Base-by-base conservation (phyloP, 2,797 vertebrate genomes). In the Knipowitschia caucasica region DNA sequence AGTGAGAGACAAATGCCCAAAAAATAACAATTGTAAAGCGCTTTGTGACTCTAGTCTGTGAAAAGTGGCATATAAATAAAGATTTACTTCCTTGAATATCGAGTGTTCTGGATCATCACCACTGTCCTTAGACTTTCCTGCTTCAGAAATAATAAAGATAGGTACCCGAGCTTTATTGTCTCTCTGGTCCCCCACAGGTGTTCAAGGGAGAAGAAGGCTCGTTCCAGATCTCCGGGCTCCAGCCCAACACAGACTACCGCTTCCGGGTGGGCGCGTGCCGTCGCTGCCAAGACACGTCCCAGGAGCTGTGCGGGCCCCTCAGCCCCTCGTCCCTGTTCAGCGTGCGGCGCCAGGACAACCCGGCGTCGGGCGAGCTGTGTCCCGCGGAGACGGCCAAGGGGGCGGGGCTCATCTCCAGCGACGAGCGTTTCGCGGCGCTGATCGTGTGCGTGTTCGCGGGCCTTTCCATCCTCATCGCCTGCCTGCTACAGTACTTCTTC, bases 401-500 rank as follows among this genome's bases (percentile, higher is more conserved):
- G 45, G 89, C 89, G 71, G 91, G 91, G 82, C 82, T 91, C 76
- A 91, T 95, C 83, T 90, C 92, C 62, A 95, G 92, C 66, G 97
- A 99, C 51, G 95, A 97, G 90, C 93, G 95, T 78, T 98, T 96
- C 15, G 96, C 96, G 0, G 90, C 94, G 46, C 90, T 99, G 67
- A 93, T 99, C 21, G 93, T 99, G 62, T 88, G 92, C 20, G 92
- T 92, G 76, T 95, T 97, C 56, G 95, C 94, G 3, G 92, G 87
- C 70, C 78, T 98, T 71, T 98, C 95, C 35, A 90, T 97, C 80
- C 76, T 99, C 68, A 95, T 98, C 47, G 97, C 97, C 86, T 99
- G 92, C 89, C 90, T 99, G 88, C 88, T 99, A 75, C 96, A 99
- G 60, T 95, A 96, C 90, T 94, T 98, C 91, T 93, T 99, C 62